phyloP scores from a whole-genome alignment of 30 jellyfish, hydroid and myxozoan genomes.

The Hydractinia symbiolongicarpus region DNA sequence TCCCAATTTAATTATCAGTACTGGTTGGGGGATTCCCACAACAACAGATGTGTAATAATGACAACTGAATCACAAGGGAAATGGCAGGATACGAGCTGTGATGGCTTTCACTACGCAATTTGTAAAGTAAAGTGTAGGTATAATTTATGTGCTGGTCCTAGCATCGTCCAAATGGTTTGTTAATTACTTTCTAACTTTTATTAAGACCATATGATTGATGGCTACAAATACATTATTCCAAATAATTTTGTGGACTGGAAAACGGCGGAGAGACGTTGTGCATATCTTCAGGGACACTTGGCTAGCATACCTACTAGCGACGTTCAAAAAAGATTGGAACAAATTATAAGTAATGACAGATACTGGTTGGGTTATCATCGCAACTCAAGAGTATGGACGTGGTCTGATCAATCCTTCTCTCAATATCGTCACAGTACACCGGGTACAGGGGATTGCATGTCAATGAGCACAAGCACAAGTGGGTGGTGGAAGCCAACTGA shows the following conservation, averaged over 20 bases:
- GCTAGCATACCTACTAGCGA: conserved; percentile 2
- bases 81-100: neutral
- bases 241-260: neutral
- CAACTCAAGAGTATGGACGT: neutral
- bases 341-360: neutral
- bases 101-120: neutral
- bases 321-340: conserved; percentile 2
- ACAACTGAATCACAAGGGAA: neutral
- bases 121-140: conserved; percentile 8
- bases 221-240: neutral
- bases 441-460: neutral
- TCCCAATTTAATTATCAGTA: neutral
- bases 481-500: neutral
- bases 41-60: neutral
- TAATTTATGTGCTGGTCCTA: neutral
- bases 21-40: neutral
- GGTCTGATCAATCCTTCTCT: neutral
- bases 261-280: neutral
- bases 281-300: neutral
- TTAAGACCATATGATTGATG: neutral
- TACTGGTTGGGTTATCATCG: conserved; percentile 12
- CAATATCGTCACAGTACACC: neutral
- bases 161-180: neutral
- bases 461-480: neutral
- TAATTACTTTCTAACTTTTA: neutral